A percentile compares a stretch with the other conserved stretches of the same genome.
Evolutionary conservation across 2,113 vertebrate genomes (phyloP).

Genomic region (Channa argus): DNA sequence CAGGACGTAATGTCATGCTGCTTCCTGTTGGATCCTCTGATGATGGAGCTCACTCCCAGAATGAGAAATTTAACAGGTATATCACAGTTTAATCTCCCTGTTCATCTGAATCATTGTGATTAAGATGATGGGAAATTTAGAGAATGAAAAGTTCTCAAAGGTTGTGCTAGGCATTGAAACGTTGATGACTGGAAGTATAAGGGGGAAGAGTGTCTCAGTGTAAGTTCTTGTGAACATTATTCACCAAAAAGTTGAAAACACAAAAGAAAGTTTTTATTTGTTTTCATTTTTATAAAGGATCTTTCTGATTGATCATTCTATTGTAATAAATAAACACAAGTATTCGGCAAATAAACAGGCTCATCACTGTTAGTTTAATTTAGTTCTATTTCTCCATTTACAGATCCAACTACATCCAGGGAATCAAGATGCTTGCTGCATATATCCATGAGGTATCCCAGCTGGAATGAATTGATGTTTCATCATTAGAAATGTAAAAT

Average conservation of each 20-base stretch:
- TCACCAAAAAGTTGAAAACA: too few relatives aligned
- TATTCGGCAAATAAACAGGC: neutral
- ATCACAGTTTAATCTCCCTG: neutral
- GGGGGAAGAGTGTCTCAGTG: too few relatives aligned
- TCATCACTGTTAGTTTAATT: neutral
- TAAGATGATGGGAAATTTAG: neutral
- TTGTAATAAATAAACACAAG: neutral
- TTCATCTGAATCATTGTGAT: neutral
- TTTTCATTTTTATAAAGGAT: too few relatives aligned
- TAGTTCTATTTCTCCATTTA: neutral
- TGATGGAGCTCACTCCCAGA: constrained; percentile 97
- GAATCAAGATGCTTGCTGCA: constrained; percentile 91
- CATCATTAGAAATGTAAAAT: constrained; percentile 4
- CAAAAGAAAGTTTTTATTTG: too few relatives aligned
- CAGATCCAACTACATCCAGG: constrained; percentile 95
- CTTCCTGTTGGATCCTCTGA: constrained; percentile 94
- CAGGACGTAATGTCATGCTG: constrained; percentile 95
- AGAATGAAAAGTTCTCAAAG: neutral
- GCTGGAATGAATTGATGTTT: constrained; percentile 79
- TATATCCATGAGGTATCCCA: constrained; percentile 95
- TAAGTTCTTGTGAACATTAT: too few relatives aligned
- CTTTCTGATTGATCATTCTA: neutral
- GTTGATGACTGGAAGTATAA: neutral
- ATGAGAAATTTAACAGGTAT: constrained; percentile 97
- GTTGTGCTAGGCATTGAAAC: neutral